Evolutionary conservation across 2,888 invertebrate genomes (phyloP), one percentile per base, ranked within the genome.

Genomic region (Orthosia gothica): DNA sequence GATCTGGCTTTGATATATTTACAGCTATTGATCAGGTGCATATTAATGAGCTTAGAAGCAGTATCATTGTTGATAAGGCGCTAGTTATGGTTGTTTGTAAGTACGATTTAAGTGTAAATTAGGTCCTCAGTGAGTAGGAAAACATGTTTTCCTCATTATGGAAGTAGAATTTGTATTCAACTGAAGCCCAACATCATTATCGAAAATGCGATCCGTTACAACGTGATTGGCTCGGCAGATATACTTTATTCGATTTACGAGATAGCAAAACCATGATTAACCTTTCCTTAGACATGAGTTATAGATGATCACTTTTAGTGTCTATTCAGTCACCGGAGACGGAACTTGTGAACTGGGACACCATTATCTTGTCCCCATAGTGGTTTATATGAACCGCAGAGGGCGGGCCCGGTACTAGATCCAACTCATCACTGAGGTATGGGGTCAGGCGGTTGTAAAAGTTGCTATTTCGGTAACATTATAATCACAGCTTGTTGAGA

Each of bases 291-390:
- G 64, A 79, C 62, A 76, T 62, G 52, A 73, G 32, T 80, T 80
- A 82, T 70, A 77, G 68, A 62, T 70, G 74, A 81, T 85, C 71
- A 76, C 65, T 72, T 81, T 86, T 79, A 84, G 84, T 86, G 69
- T 62, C 58, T 79, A 87, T 79, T 82, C 87, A 81, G 75, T 82
- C 84, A 83, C 76, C 55, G 81, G 79, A 91, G 88, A 85, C 92
- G 93, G 93, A 93, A 87, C 92, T 89, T 74, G 87, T 81, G 84
- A 93, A 92, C 90, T 88, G 77, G 92, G 88, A 89, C 92, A 84
- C 73, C 52, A 88, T 85, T 82, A 87, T 87, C 81, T 87, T 84
- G 90, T 89, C 91, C 91, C 84, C 87, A 81, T 88, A 91, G 91
- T 87, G 92, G 91, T 92, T 92, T 88, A 72, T 85, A 84, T 79